Conservation (phyloP, 2,888 invertebrate genomes). For the Caenorhabditis sp. region DNA sequence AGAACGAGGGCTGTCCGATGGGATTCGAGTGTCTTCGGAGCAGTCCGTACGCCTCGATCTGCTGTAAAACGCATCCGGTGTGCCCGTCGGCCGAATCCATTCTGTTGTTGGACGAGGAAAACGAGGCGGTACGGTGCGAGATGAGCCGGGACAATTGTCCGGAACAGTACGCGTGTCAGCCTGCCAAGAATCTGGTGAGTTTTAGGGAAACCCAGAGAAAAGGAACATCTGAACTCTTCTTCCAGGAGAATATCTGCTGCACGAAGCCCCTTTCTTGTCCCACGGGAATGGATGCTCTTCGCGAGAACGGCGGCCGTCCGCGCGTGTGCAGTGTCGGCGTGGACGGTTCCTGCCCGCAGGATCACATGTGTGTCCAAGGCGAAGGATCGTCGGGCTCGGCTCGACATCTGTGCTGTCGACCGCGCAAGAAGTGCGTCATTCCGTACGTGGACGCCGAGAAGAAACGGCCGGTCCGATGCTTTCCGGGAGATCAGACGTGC, state of each 20-base stretch:
- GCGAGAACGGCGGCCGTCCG: conserved; percentile 66
- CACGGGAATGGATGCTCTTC: conserved; percentile 64
- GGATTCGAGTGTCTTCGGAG: conserved; percentile 67
- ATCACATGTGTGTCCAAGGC: conserved; percentile 66
- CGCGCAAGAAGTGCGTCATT: conserved; percentile 64
- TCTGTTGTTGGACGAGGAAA: conserved; percentile 33
- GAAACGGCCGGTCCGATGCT: conserved; percentile 63
- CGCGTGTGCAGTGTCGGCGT: conserved; percentile 65
- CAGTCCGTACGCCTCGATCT: conserved; percentile 67
- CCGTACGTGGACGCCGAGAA: conserved; percentile 63
- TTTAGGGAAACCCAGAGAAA: too few relatives aligned
- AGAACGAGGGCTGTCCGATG: conserved; percentile 67
- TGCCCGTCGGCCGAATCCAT: conserved; percentile 69
- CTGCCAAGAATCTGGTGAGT: conserved; percentile 64
- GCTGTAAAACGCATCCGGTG: conserved; percentile 64
- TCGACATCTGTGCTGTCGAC: conserved; percentile 65
- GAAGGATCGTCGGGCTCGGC: conserved; percentile 51
- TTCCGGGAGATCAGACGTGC: conserved; percentile 67
- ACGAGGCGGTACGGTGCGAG: conserved; percentile 43
- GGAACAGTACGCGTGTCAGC: conserved; percentile 66
- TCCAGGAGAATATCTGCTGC: conserved; percentile 67
- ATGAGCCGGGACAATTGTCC: conserved; percentile 57
- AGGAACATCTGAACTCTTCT: too few relatives aligned
- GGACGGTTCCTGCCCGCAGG: conserved; percentile 63
- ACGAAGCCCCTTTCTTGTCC: conserved; percentile 67